phyloP scores from a whole-genome alignment of 1,140 invertebrate genomes.

The Tetragnatha versicolor region DNA sequence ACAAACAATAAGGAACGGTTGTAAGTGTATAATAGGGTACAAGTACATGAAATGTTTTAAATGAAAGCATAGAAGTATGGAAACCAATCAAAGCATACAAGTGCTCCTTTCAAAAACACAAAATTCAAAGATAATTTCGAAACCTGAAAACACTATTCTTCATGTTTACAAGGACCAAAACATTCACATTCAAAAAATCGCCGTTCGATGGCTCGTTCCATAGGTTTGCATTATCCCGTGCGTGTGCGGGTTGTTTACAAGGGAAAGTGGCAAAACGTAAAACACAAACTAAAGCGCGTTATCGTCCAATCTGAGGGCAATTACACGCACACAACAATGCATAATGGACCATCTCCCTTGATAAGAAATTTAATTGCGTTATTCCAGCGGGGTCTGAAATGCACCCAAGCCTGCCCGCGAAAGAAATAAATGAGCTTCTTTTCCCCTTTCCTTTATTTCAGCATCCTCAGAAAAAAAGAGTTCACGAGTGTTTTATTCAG shows the following conservation, averaged over 20 bases:
- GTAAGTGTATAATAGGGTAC: too few relatives aligned
- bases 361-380: conserved; percentile 40
- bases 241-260: not conserved
- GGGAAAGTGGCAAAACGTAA: not conserved
- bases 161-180: too few relatives aligned
- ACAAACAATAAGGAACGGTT: too few relatives aligned
- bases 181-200: too few relatives aligned
- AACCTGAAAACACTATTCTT: too few relatives aligned
- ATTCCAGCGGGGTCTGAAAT: conserved; percentile 1
- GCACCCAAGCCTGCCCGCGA: not conserved
- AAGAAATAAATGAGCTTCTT: conserved; percentile 9
- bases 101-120: too few relatives aligned
- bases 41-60: too few relatives aligned
- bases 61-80: too few relatives aligned
- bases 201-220: too few relatives aligned
- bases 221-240: not conserved
- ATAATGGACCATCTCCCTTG: not conserved
- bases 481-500: conserved; percentile 37
- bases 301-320: conserved; percentile 27
- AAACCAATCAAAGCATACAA: too few relatives aligned
- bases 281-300: conserved; percentile 5
- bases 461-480: conserved; percentile 34
- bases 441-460: conserved; percentile 5
- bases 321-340: conserved; percentile 22
- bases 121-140: too few relatives aligned